A percentile compares a stretch with the other conserved stretches of the same genome.
Evolutionary conservation across 2,888 invertebrate genomes (phyloP).

Genomic region (Phymatocera aterrima): DNA sequence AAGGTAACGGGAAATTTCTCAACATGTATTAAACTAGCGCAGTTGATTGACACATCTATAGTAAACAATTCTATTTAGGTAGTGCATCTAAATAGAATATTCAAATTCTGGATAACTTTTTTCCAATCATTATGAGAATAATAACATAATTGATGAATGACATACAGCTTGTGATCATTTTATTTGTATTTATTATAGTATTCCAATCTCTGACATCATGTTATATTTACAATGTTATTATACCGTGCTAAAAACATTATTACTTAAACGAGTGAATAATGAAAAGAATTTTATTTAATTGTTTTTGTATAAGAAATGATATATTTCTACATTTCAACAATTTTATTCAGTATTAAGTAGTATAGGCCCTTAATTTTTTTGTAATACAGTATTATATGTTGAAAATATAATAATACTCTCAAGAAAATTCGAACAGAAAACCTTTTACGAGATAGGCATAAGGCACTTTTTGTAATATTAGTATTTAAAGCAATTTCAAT

Average conservation of each 20-base stretch:
- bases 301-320: slow-evolving; percentile 39
- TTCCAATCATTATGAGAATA: no score
- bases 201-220: not conserved
- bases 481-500: slow-evolving; percentile 18
- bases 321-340: slow-evolving; percentile 42
- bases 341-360: slow-evolving; percentile 39
- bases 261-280: not conserved
- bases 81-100: no score
- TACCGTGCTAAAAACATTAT: slow-evolving; percentile 6
- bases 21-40: not conserved
- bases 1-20: not conserved
- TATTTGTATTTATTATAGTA: not conserved
- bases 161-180: not conserved
- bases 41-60: not conserved
- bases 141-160: not conserved
- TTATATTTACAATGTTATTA: slow-evolving; percentile 20
- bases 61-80: no score
- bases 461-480: slow-evolving; percentile 32
- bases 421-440: no score
- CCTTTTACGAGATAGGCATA: not conserved
- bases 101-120: not conserved
- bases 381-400: slow-evolving; percentile 3
- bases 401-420: not conserved
- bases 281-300: slow-evolving; percentile 7
- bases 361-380: slow-evolving; percentile 37